Evolutionary conservation across 2,888 invertebrate genomes (phyloP).

Genomic region (Microdon myrmicae): DNA sequence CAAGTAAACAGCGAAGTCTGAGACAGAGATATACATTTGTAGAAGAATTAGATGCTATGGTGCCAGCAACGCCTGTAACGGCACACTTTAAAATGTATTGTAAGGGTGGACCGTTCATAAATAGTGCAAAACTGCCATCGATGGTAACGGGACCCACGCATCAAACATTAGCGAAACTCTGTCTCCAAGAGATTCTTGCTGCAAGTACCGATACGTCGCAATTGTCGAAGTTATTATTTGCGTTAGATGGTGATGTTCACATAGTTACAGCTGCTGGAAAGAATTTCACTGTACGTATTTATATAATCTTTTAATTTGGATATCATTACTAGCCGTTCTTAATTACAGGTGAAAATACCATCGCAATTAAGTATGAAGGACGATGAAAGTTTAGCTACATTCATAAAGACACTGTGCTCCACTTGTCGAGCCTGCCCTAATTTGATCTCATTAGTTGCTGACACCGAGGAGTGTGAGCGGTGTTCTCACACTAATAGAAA

Average conservation of each 20-base stretch:
- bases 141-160: constrained; percentile 69
- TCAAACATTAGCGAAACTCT: constrained; percentile 66
- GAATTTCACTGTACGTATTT: constrained; percentile 64
- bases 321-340: neutral
- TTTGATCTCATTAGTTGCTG: constrained; percentile 65
- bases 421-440: constrained; percentile 66
- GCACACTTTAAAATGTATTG: constrained; percentile 70
- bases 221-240: constrained; percentile 63
- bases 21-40: constrained; percentile 70
- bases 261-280: constrained; percentile 67
- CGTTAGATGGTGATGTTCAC: constrained; percentile 66
- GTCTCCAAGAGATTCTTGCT: constrained; percentile 65
- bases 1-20: constrained; percentile 70
- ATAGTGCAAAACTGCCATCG: constrained; percentile 67
- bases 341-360: constrained; percentile 65
- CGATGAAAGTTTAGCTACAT: constrained; percentile 64
- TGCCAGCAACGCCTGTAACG: constrained; percentile 69
- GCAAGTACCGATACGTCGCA: constrained; percentile 66
- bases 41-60: constrained; percentile 67
- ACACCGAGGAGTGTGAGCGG: constrained; percentile 66
- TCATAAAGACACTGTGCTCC: constrained; percentile 64
- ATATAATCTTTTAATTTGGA: neutral
- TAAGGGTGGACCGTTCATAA: constrained; percentile 69
- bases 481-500: constrained; percentile 62
- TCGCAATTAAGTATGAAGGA: constrained; percentile 64